Evolutionary conservation across 2,797 vertebrate genomes (phyloP).

Genomic region (Sarcoramphus papa): DNA sequence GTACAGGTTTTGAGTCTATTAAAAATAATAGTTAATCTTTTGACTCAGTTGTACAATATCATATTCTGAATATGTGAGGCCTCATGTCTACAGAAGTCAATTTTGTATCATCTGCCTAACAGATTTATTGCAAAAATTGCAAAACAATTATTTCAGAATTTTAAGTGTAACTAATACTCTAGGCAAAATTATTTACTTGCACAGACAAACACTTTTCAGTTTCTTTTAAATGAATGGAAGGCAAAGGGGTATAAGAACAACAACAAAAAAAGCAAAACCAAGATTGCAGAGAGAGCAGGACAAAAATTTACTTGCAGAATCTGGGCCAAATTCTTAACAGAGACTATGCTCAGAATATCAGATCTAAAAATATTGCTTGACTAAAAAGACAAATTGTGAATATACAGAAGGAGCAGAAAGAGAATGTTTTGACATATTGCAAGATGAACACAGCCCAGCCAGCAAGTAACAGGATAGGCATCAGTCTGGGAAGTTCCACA

Average conservation of each 20-base stretch:
- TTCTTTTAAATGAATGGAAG: neutral
- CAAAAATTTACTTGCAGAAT: neutral
- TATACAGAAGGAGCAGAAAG: neutral
- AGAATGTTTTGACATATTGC: neutral
- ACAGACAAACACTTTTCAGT: neutral
- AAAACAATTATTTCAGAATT: neutral
- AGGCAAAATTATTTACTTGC: neutral
- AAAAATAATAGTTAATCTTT: neutral
- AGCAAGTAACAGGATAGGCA: neutral
- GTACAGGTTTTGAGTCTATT: neutral
- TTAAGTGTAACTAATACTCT: neutral
- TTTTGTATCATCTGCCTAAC: neutral
- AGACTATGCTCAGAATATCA: neutral
- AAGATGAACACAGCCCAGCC: neutral
- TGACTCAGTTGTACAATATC: neutral
- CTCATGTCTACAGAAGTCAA: neutral
- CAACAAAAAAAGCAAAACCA: neutral
- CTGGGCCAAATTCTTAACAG: neutral
- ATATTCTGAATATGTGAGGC: neutral
- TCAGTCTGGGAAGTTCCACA: neutral
- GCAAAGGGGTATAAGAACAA: neutral
- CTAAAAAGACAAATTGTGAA: neutral
- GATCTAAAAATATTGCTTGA: neutral
- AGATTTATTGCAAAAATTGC: too few relatives aligned
- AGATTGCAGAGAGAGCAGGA: neutral